Base-by-base conservation (phyloP, 2,797 vertebrate genomes). In the Tangara arthus region DNA sequence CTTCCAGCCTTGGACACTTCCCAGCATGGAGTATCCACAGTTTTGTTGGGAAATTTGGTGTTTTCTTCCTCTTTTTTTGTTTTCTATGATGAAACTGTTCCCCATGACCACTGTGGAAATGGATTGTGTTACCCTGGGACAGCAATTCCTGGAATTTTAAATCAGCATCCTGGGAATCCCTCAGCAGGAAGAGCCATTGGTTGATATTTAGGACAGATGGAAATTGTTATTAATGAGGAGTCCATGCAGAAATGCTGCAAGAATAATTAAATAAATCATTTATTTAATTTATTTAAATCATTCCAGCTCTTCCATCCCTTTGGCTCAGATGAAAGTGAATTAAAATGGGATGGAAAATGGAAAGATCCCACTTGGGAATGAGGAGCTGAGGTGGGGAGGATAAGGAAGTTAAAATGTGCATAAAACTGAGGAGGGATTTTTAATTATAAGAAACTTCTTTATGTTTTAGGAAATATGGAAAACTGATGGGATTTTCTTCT, bases 161-260 rank as follows among this genome's bases (percentile, higher is more conserved):
- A 83, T 68, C 52, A 5, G 3, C 15, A 27, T 46, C 16, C 44
- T 63, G 35, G 27, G 41, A n/a, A 34, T 63, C 13, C 13, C 46
- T 81, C 7, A 23, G 68, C 64, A 17, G 55, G 22, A 46, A 32
- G 30, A 86, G 37, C 90, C 68, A 5, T 14, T 80, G 69, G 46
- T 12, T 78, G 50, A 1, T 52, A 7, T 39, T 34, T 39, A 8
- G 71, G 87, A 52, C 60, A 80, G 84, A 35, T 61, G 42, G 89
- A 49, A 64, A 90, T 78, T 42, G 86, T 71, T 56, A 64, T 82
- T 80, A 79, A 69, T 18, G 69, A 71, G 77, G 61, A 49, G 20
- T 6, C 2, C 11, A 44, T 4, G 32, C 59, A 50, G 56, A 4
- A 83, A 27, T 2, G 0, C 50, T 65, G 68, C 3, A 1, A 15